These are phyloP conservation scores for Corydoras maculifer DNA, from an alignment of 2,113 vertebrate genomes.

Conservation along the genomic window DNA sequence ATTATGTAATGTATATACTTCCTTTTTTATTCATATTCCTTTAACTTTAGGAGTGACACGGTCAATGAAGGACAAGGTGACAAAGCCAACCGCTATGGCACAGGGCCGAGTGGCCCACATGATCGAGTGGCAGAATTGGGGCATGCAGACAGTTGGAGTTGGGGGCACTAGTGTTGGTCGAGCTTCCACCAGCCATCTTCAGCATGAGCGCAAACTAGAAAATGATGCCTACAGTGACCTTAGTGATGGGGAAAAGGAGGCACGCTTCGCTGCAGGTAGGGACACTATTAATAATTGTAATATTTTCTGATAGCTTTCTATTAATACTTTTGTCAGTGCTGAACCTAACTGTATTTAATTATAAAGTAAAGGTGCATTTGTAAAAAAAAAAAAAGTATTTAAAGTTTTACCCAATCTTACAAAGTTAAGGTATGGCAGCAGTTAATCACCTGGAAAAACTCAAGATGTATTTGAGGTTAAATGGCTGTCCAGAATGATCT, in stretches of 20 bases:
- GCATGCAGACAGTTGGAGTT: conserved; percentile 67
- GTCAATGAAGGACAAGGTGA: conserved; percentile 30
- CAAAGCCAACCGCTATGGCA: conserved; percentile 69
- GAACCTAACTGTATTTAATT: too few relatives aligned
- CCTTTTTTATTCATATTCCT: not conserved
- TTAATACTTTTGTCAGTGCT: too few relatives aligned
- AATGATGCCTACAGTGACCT: conserved; percentile 34
- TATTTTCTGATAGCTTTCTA: too few relatives aligned
- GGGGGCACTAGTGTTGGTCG: conserved; percentile 59
- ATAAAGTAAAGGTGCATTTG: too few relatives aligned
- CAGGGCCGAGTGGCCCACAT: conserved; percentile 95
- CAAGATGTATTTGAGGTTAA: too few relatives aligned
- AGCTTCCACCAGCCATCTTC: conserved; percentile 74
- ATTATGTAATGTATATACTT: too few relatives aligned
- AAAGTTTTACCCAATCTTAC: too few relatives aligned
- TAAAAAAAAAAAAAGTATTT: too few relatives aligned
- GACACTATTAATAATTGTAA: not conserved
- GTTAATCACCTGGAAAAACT: too few relatives aligned
- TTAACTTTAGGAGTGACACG: conserved; percentile 74
- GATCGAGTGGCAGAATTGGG: conserved; percentile 99
- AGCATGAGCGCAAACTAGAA: conserved; percentile 81
- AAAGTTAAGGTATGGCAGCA: too few relatives aligned
- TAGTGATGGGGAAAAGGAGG: conserved; percentile 70
- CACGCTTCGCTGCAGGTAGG: conserved; percentile 88
- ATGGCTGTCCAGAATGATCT: too few relatives aligned